Conservation (phyloP, 2,888 invertebrate genomes). For the Criorhina ranunculi region DNA sequence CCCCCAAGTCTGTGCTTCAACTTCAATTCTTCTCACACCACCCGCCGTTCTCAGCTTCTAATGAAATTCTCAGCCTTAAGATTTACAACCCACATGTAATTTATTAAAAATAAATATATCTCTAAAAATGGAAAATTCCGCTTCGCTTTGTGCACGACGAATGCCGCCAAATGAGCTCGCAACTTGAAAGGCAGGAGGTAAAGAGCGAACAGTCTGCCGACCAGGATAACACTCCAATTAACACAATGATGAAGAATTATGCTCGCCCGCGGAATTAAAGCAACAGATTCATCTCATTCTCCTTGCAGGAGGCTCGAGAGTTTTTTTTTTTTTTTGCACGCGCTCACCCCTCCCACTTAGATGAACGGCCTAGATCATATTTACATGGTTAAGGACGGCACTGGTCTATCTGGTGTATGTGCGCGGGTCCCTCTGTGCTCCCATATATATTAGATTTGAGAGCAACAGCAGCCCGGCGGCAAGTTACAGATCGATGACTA, state of each 20-base stretch:
- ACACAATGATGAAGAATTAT: slow-evolving; percentile 77
- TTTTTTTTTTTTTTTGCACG: background rate
- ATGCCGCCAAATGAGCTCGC: slow-evolving; percentile 66
- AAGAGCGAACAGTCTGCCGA: slow-evolving; percentile 58
- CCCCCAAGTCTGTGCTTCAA: slow-evolving; percentile 47
- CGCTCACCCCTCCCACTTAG: slow-evolving; percentile 55
- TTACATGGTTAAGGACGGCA: slow-evolving; percentile 75
- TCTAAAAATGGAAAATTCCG: slow-evolving; percentile 71
- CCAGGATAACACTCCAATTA: slow-evolving; percentile 77
- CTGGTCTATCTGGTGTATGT: slow-evolving; percentile 61
- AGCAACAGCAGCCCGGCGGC: slow-evolving; percentile 63
- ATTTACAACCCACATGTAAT: slow-evolving; percentile 74
- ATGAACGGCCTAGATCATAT: slow-evolving; percentile 75
- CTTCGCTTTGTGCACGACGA: slow-evolving; percentile 61
- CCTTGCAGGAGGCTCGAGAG: slow-evolving; percentile 33
- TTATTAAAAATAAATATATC: slow-evolving; percentile 74
- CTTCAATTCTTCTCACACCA: background rate
- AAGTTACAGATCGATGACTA: slow-evolving; percentile 73
- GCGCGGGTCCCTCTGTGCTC: slow-evolving; percentile 63
- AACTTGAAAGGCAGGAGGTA: slow-evolving; percentile 10
- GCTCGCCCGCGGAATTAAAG: slow-evolving; percentile 75
- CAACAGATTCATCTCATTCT: slow-evolving; percentile 74
- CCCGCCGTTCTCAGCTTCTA: slow-evolving; percentile 20
- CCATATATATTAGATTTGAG: slow-evolving; percentile 68
- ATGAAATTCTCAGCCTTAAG: slow-evolving; percentile 53